A percentile compares a stretch with the other conserved stretches of the same genome.
phyloP scores from a whole-genome alignment of 2,113 vertebrate species.

The Dipodomys ordii region DNA sequence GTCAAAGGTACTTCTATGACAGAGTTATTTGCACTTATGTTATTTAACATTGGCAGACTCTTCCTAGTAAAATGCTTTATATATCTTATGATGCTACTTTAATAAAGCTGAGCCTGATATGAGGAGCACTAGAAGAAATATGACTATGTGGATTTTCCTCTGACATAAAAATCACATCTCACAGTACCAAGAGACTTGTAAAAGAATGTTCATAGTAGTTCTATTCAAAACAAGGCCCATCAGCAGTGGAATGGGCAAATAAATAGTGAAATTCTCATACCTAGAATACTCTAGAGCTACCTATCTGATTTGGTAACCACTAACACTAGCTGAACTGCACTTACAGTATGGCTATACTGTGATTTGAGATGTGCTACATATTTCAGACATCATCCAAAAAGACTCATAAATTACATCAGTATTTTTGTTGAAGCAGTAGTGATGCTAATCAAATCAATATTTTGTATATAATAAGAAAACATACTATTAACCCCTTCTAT shows the following conservation, averaged over 20 bases:
- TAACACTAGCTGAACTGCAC: neutral
- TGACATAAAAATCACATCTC: constrained; percentile 40
- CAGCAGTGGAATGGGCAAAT: neutral
- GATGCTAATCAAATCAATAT: neutral
- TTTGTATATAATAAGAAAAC: constrained; percentile 6
- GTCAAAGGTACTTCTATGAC: neutral
- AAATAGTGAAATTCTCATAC: neutral
- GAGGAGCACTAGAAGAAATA: constrained; percentile 4
- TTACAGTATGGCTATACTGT: neutral
- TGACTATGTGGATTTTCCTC: neutral
- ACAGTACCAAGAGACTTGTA: neutral
- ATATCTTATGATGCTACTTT: neutral
- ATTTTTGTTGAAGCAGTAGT: constrained; percentile 29
- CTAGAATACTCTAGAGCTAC: neutral
- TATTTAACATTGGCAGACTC: constrained; percentile 22
- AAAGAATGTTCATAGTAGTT: constrained; percentile 50
- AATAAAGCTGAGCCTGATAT: constrained; percentile 23
- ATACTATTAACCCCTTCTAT: neutral
- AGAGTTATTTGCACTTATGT: constrained; percentile 16
- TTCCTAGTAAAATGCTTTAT: constrained; percentile 41
- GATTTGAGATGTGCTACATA: neutral
- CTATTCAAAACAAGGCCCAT: constrained; percentile 33
- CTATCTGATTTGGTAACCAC: neutral
- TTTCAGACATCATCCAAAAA: constrained; percentile 5
- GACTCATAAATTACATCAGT: neutral